These are phyloP conservation scores for Leontopithecus rosalia DNA, from an alignment of 2,797 vertebrate species.

Conservation along the genomic window DNA sequence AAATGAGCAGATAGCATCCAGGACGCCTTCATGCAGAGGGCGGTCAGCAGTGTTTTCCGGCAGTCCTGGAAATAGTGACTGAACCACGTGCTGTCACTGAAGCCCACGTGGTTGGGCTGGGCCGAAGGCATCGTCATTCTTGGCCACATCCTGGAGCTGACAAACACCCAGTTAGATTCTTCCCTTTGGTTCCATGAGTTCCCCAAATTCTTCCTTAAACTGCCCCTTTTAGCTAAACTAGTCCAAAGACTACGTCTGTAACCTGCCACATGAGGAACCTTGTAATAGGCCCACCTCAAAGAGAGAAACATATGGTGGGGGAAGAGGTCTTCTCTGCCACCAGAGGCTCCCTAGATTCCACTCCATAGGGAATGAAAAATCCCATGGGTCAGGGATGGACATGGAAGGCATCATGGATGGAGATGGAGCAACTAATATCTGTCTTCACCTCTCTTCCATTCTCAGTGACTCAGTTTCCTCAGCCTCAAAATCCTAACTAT, in stretches of 20 bases:
- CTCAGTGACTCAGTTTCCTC: not conserved
- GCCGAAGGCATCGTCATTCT: not conserved
- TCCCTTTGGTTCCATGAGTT: not conserved
- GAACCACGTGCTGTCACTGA: not conserved
- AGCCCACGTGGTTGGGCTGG: not conserved
- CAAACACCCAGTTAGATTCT: too few species aligned
- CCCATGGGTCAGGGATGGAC: not conserved
- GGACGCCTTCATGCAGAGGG: not conserved
- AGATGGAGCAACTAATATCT: fast-evolving
- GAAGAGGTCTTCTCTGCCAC: not conserved
- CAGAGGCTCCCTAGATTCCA: too few species aligned
- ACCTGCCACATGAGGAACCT: not conserved
- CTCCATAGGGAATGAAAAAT: not conserved
- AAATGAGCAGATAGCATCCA: not conserved
- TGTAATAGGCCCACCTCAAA: too few species aligned
- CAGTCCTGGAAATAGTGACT: not conserved
- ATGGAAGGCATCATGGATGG: fast-evolving
- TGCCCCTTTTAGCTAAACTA: not conserved
- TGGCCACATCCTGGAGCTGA: not conserved
- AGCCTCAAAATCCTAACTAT: not conserved
- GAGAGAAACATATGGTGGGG: fast-evolving
- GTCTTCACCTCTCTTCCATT: fast-evolving
- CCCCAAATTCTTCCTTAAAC: not conserved
- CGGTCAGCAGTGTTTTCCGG: fast-evolving
- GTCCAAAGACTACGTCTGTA: not conserved